Evolutionary conservation across 2,888 invertebrate species (phyloP).

Genomic region (Drosophila maculinotata): DNA sequence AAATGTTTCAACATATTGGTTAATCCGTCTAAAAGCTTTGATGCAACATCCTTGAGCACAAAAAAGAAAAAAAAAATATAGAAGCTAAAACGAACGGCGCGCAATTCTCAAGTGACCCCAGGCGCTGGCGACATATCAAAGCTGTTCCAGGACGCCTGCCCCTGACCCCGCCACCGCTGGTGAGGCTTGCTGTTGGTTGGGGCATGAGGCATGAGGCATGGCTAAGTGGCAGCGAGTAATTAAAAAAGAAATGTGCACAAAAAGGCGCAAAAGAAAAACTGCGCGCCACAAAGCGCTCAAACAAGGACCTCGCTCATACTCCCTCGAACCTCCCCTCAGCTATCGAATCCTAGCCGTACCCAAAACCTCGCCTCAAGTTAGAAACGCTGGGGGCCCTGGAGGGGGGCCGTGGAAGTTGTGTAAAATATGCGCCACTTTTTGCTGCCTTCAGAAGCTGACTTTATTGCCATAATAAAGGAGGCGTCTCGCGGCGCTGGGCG

Average conservation of each 20-base stretch:
- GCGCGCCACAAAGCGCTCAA: conserved; percentile 54
- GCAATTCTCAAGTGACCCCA: conserved; percentile 70
- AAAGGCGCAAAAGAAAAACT: conserved; percentile 58
- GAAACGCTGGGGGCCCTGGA: conserved; percentile 13
- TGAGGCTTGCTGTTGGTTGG: conserved; percentile 6
- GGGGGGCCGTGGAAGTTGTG: conserved; percentile 53
- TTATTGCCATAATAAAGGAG: conserved; percentile 75
- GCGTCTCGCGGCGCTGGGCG: conserved; percentile 27
- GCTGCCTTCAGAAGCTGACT: conserved; percentile 38
- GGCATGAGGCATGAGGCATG: conserved; percentile 24
- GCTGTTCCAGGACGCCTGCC: conserved; percentile 18
- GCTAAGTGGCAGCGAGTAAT: conserved; percentile 74
- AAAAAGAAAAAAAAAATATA: background rate
- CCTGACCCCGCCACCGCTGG: too few species aligned
- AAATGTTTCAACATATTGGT: conserved; percentile 60
- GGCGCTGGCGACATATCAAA: conserved; percentile 60
- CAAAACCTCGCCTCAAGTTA: conserved; percentile 13
- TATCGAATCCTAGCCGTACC: conserved; percentile 9
- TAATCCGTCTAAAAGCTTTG: conserved; percentile 80
- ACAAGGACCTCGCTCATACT: conserved; percentile 3
- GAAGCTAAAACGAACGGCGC: conserved; percentile 39
- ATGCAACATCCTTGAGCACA: conserved; percentile 50
- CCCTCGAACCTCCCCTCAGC: background rate
- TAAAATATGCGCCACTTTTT: conserved; percentile 74
- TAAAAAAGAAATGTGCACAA: conserved; percentile 73